Percentiles rank a stretch among this genome's conserved stretches.
Conservation (phyloP, 2,797 vertebrate genomes). For the Pangasius mekongensis region DNA sequence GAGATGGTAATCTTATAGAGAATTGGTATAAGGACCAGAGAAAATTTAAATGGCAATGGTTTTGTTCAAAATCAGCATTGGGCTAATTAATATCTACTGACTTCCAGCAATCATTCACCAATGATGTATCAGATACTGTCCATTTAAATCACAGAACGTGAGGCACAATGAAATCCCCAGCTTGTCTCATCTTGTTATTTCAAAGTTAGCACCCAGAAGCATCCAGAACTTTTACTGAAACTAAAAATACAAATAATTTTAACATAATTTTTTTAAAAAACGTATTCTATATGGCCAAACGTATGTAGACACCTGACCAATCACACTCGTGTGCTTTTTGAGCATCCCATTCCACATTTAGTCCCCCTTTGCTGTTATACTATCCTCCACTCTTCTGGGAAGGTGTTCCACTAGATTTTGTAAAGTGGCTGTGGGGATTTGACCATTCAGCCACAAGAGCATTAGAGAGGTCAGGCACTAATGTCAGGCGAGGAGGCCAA, state of each 20-base stretch:
- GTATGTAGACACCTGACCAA: neutral
- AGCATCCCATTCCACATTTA: neutral
- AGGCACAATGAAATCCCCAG: too few relatives aligned
- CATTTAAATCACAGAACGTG: neutral
- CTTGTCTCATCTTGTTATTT: neutral
- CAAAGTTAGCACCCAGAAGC: neutral
- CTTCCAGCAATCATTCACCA: neutral
- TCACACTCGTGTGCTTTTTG: neutral
- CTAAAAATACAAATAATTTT: neutral
- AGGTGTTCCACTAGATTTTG: neutral
- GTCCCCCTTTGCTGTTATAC: neutral
- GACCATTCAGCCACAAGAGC: neutral
- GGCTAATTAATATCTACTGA: neutral
- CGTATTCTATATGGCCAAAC: neutral
- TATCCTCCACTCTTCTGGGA: neutral
- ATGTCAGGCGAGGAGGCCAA: neutral
- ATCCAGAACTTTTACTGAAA: neutral
- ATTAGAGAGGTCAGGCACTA: neutral
- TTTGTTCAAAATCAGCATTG: neutral
- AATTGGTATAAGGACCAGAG: neutral
- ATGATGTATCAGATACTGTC: neutral
- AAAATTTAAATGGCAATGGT: neutral
- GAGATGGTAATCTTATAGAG: neutral
- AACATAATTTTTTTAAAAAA: neutral
- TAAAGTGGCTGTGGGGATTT: neutral